Conservation (phyloP, 1,140 invertebrate genomes). For the Drosophila kanapiae region DNA sequence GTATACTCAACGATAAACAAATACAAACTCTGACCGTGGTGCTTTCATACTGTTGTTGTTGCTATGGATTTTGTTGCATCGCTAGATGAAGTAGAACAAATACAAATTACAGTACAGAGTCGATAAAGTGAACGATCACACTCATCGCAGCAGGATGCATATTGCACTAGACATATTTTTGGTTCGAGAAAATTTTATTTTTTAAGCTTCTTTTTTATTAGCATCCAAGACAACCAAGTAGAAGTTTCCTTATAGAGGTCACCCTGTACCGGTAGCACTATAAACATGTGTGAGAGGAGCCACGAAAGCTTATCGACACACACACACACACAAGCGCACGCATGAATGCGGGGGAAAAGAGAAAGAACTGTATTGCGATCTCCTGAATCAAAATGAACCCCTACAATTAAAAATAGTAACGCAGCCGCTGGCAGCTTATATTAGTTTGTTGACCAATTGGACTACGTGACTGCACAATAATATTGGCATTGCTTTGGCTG, state of each 20-base stretch:
- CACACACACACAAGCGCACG: conserved; percentile 1
- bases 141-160: background rate
- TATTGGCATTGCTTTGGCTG: conserved; percentile 39
- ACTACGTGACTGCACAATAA: conserved; percentile 52
- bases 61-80: conserved; percentile 37
- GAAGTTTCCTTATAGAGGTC: background rate
- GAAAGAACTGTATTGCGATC: conserved; percentile 31
- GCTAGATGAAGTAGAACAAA: conserved; percentile 46
- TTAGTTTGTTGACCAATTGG: conserved; percentile 47
- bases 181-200: background rate
- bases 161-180: background rate
- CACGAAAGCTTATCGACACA: conserved; percentile 30
- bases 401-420: conserved; percentile 46
- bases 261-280: background rate
- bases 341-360: conserved; percentile 5
- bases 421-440: conserved; percentile 21
- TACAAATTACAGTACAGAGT: conserved; percentile 15
- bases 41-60: conserved; percentile 40
- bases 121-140: background rate
- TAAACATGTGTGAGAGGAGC: conserved; percentile 6
- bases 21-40: conserved; percentile 28
- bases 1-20: conserved; percentile 14
- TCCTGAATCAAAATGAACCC: conserved; percentile 36
- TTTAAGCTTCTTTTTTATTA: background rate
- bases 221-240: background rate